Evolutionary conservation across 2,113 vertebrate species (phyloP), one percentile per base, ranked within the genome.

Genomic region (Sinocyclocheilus maitianheensis): DNA sequence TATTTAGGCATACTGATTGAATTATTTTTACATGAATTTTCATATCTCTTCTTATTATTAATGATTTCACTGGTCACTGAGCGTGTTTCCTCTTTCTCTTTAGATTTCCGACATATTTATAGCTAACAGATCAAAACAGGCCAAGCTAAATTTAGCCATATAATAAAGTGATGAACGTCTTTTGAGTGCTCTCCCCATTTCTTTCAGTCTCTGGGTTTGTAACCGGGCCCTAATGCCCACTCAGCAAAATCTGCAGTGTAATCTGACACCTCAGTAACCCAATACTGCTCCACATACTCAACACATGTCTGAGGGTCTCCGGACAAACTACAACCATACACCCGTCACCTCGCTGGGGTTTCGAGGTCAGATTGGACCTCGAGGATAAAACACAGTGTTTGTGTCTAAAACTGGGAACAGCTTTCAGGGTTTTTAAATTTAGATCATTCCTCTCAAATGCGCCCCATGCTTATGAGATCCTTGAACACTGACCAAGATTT

Each of bases 171-270:
- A 40, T 65, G 7, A 63, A 80, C 6, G 7, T 76, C 40, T 86
- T 51, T 55, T 74, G 63, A 71, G 12, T 77, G 8, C 34, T 79
- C 5, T 12, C 55, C 22, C 10, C 4, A 12, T 69, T 24, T 74
- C 48, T 77, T 12, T 51, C 22, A 37, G 9, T 69, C 40, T 76
- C 43, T 14, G 14, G 30, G 2, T 55, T 30, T 88, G 84, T 83
- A 86, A 86, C 81, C 8, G 48, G 74, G 81, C 77, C 34, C 62
- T 18, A 69, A 43, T 86, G 60, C 48, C 71, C 34, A 65, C 65
- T 86, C 77, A 63, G 84, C 81, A 87, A 63, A 86, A 77, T 85
- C 83, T 85, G 43, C 84, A 20, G 76, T 30, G 86, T 75, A 88
- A 88, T 77, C 74, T 14, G 86, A 88, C 76, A 81, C 88, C 4